Evolutionary conservation across 2,113 vertebrate species (phyloP).

Genomic region (Oplegnathus fasciatus): DNA sequence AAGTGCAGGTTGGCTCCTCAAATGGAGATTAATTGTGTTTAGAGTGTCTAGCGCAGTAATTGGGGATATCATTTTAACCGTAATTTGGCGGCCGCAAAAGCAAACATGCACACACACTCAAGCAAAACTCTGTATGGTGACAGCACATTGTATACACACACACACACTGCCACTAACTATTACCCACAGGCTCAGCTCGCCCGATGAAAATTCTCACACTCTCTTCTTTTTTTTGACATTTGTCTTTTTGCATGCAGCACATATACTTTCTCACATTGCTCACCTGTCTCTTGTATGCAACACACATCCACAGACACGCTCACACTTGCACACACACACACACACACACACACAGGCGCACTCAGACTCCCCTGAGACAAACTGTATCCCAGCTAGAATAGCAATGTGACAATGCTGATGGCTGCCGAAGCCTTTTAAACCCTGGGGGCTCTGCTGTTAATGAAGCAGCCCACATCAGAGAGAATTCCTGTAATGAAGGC

Average conservation of each 20-base stretch:
- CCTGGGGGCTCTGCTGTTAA: constrained; percentile 66
- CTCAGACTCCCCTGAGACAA: constrained; percentile 45
- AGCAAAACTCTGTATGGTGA: background rate
- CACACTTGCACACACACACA: constrained; percentile 16
- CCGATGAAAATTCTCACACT: constrained; percentile 2
- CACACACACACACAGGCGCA: background rate
- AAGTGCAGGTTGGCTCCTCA: constrained; percentile 41
- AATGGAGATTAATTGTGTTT: constrained; percentile 74
- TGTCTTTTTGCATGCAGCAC: constrained; percentile 25
- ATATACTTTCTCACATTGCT: background rate
- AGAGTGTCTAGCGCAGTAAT: constrained; percentile 32
- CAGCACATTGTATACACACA: background rate
- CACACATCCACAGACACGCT: constrained; percentile 32
- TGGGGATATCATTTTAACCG: constrained; percentile 51
- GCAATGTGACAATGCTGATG: constrained; percentile 72
- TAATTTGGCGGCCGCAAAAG: constrained; percentile 21
- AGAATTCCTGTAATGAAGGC: constrained; percentile 70
- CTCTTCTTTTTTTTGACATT: background rate
- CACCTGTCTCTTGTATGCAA: constrained; percentile 38
- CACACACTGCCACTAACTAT: background rate
- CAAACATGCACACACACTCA: background rate
- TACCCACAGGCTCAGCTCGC: constrained; percentile 2
- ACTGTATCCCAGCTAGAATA: constrained; percentile 60
- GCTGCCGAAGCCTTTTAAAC: constrained; percentile 71
- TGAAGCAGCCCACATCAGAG: constrained; percentile 73